phyloP scores from a whole-genome alignment of 2,797 vertebrate species.

The Esox lucius region DNA sequence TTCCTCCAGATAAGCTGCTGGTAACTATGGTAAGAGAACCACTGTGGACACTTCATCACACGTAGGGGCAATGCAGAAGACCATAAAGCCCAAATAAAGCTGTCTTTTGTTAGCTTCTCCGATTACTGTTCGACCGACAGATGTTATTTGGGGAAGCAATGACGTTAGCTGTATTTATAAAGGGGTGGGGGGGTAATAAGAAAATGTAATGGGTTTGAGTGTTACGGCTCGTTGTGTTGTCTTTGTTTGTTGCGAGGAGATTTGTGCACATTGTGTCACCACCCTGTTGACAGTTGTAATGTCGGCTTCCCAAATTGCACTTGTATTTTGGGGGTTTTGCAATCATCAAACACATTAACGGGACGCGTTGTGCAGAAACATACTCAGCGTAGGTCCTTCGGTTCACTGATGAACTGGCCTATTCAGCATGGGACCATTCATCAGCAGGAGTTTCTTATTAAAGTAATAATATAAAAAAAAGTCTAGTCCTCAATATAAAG shows the following conservation, averaged over 20 bases:
- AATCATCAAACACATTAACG: neutral
- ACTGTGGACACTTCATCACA: constrained; percentile 26
- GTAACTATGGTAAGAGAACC: constrained; percentile 19
- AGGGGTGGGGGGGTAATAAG: constrained; percentile 4
- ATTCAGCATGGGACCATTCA: too few species aligned
- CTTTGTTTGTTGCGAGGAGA: constrained; percentile 11
- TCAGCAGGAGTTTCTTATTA: too few species aligned
- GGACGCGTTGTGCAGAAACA: neutral
- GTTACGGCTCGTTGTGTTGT: neutral
- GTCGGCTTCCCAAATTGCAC: constrained; percentile 24
- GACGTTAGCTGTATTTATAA: constrained; percentile 30
- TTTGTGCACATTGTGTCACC: neutral
- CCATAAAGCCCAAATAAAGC: constrained; percentile 10
- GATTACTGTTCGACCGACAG: constrained; percentile 27
- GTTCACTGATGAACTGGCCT: neutral
- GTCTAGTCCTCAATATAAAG: too few species aligned
- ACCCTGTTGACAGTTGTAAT: constrained; percentile 17
- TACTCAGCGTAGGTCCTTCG: neutral
- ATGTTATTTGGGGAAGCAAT: constrained; percentile 38
- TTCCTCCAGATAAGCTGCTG: constrained; percentile 53
- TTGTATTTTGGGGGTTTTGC: constrained; percentile 12
- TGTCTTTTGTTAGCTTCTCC: constrained; percentile 34
- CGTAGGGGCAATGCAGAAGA: constrained; percentile 48
- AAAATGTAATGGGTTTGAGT: constrained; percentile 11
- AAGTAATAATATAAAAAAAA: too few species aligned